Evolutionary conservation across 2,113 vertebrate genomes (phyloP), one percentile per base, ranked within the genome.

Genomic region (Ascaphus truei): DNA sequence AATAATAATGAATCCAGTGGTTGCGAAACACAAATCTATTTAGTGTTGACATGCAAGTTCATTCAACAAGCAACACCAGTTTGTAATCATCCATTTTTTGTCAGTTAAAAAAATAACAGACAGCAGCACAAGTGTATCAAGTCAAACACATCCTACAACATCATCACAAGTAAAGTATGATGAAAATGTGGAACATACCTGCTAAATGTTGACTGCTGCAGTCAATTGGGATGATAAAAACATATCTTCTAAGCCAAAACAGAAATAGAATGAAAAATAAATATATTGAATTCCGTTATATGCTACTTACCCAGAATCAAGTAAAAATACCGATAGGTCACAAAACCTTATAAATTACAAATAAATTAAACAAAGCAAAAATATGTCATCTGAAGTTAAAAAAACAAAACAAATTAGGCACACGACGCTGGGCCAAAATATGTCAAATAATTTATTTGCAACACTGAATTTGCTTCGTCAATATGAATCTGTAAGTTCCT

Each of bases 11-110:
- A 86, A 86, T 80, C 79, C 83, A 61, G 67, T 77, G 85, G 83
- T 72, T 80, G 79, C 73, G 79, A 84, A 90, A 89, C 86, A 86
- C 86, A 84, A 91, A 96, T 89, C 89, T 94, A 94, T 86, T 88
- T 89, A 91, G 89, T 90, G 86, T 85, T 93, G 92, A 96, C 95
- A 97, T 98, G 96, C 96, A 95, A 88, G 87, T 92, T 93, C 92
- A 94, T 92, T 89, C 89, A 96, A 98, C 95, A 94, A 92, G 80
- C 90, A 89, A 94, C 93, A 93, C 91, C 91, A 94, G 94, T 90
- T 85, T 86, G 89, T 90, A 92, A 88, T 91, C 93, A 94, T 93
- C 91, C 91, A 88, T 85, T 85, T 84, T 87, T 92, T 85, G 86
- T 93, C 93, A 93, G 85, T 85, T 85, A 52, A 90, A 83, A 84